Conservation (phyloP, 2,113 vertebrate genomes). For the Brevimyrus niger region DNA sequence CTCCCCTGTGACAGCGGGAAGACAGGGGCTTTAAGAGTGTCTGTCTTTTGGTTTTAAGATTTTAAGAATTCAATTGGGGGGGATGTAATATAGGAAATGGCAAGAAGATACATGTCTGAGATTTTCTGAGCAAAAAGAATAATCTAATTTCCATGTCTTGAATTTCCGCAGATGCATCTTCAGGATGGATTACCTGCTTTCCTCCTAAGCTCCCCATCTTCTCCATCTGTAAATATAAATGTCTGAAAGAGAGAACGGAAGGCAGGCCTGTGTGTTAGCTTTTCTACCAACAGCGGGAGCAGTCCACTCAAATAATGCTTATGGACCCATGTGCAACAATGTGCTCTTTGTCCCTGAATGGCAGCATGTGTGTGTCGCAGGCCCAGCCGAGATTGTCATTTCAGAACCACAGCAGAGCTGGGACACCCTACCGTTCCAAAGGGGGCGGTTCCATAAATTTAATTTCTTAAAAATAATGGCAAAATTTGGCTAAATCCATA, state of each 20-base stretch:
- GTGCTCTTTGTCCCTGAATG: background rate
- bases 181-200: slow-evolving; percentile 62
- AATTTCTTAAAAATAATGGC: background rate
- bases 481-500: background rate
- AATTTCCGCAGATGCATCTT: background rate
- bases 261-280: background rate
- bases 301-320: background rate
- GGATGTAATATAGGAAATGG: background rate
- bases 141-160: background rate
- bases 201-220: slow-evolving; percentile 73
- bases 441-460: background rate
- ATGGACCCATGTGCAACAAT: background rate
- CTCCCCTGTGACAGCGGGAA: slow-evolving; percentile 52
- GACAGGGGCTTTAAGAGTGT: background rate
- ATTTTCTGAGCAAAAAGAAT: background rate
- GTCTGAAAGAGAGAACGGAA: slow-evolving; percentile 62
- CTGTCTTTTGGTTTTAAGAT: background rate
- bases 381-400: background rate
- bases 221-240: slow-evolving; percentile 89
- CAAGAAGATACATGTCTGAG: background rate
- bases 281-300: background rate
- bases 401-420: background rate
- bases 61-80: background rate
- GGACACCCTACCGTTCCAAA: background rate
- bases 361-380: background rate